Percentiles rank a stretch among this genome's conserved stretches.
phyloP scores from a whole-genome alignment of 92 coral and sea anemone species.

The Zoanthus sansibaricus region DNA sequence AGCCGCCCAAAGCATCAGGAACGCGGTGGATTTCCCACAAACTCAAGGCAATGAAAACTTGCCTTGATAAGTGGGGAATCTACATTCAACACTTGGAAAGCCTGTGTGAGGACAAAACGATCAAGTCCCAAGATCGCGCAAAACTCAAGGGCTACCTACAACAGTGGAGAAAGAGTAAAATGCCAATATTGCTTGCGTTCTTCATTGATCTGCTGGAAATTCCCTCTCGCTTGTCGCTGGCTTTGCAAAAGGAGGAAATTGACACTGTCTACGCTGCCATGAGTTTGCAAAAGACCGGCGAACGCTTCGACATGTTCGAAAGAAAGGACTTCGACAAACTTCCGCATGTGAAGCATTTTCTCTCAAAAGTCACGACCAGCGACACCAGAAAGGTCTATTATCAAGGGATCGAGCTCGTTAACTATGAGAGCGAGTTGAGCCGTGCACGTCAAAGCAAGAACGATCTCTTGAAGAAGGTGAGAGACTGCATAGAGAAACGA shows the following conservation, averaged over 20 bases:
- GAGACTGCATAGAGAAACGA: constrained; percentile 16
- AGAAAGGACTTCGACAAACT: constrained; percentile 15
- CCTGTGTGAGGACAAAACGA: constrained; percentile 16
- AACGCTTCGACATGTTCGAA: constrained; percentile 16
- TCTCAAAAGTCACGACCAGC: constrained; percentile 14
- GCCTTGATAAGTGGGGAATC: constrained; percentile 44
- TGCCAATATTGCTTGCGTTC: constrained; percentile 16
- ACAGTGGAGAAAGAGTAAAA: constrained; percentile 14
- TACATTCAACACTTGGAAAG: constrained; percentile 42
- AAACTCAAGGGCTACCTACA: constrained; percentile 10
- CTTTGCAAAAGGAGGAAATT: constrained; percentile 14
- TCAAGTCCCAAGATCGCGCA: constrained; percentile 8
- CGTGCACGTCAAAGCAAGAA: constrained; percentile 16
- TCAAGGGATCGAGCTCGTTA: constrained; percentile 16
- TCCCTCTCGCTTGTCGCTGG: constrained; percentile 19
- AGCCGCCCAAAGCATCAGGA: constrained; percentile 43
- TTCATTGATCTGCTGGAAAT: constrained; percentile 14
- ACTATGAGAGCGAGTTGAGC: constrained; percentile 16
- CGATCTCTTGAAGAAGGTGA: constrained; percentile 16
- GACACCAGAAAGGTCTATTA: constrained; percentile 15
- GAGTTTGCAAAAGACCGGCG: constrained; percentile 17
- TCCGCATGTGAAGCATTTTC: constrained; percentile 16
- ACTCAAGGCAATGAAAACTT: constrained; percentile 39
- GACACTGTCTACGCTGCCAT: constrained; percentile 17
- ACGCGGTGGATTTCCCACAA: constrained; percentile 49